Conservation (phyloP, 2,113 vertebrate genomes). For the Erpornis zantholeuca region DNA sequence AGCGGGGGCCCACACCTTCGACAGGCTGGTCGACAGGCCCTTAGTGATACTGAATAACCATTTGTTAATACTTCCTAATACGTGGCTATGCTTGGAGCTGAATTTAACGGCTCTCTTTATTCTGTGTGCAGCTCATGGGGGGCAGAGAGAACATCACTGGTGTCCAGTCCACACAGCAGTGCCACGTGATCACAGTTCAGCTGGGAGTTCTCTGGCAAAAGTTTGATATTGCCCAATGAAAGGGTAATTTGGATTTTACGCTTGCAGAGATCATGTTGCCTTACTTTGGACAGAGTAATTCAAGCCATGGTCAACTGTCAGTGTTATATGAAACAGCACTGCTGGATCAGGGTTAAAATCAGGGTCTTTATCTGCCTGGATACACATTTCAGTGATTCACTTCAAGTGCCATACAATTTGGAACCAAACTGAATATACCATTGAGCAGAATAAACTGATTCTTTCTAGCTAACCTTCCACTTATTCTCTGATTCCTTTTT, state of each 20-base stretch:
- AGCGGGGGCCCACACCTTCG: too few species aligned
- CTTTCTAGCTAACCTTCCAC: not conserved
- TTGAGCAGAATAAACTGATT: slow-evolving; percentile 27
- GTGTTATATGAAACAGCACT: not conserved
- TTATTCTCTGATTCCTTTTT: not conserved
- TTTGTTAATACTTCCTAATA: not conserved
- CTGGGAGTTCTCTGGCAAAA: not conserved
- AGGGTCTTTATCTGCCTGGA: not conserved
- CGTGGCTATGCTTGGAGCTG: not conserved
- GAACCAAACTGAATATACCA: not conserved
- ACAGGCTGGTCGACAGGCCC: too few species aligned
- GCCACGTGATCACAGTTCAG: not conserved
- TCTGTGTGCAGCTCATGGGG: not conserved
- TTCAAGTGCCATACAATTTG: not conserved
- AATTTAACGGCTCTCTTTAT: not conserved
- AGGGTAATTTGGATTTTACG: not conserved
- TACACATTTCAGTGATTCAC: slow-evolving; percentile 1
- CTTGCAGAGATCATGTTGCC: not conserved
- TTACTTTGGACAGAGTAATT: not conserved
- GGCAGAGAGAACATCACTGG: accelerated
- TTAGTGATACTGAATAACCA: not conserved
- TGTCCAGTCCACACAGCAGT: not conserved
- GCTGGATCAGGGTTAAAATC: not conserved
- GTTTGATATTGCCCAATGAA: not conserved
- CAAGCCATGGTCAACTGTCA: not conserved